Evolutionary conservation across 2,888 invertebrate genomes (phyloP).

Genomic region (Abrostola triplasia): DNA sequence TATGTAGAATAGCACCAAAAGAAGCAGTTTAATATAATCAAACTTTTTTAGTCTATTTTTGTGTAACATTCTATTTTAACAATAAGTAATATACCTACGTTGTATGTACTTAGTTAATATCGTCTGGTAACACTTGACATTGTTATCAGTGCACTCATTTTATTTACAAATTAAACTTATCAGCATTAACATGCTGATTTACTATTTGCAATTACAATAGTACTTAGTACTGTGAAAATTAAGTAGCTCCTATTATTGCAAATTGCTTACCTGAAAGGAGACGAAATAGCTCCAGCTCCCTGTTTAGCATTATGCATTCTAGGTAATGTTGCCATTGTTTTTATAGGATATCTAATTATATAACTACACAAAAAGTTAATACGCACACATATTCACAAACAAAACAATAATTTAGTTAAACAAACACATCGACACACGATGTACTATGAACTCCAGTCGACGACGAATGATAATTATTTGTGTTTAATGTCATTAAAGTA

Average conservation of each 20-base stretch:
- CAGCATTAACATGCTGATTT: background rate
- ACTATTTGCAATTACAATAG: background rate
- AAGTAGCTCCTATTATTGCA: background rate
- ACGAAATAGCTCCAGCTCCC: constrained; percentile 71
- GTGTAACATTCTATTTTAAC: too few relatives aligned
- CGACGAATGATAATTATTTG: constrained; percentile 50
- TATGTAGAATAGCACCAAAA: too few relatives aligned
- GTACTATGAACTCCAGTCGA: constrained; percentile 56
- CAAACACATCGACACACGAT: constrained; percentile 49
- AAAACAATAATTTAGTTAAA: constrained; percentile 39
- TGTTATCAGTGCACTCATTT: background rate
- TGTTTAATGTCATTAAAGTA: constrained; percentile 36
- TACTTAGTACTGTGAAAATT: background rate
- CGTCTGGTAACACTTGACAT: constrained; percentile 1
- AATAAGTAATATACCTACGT: background rate
- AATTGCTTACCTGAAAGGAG: constrained; percentile 79
- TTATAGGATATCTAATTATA: constrained; percentile 32
- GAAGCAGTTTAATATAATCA: too few relatives aligned
- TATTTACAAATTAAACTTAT: background rate
- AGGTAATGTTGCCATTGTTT: constrained; percentile 84
- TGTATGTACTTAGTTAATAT: background rate
- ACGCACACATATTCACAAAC: constrained; percentile 44
- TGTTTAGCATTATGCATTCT: constrained; percentile 80
- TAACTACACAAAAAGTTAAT: constrained; percentile 49
- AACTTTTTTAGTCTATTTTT: too few relatives aligned